These are phyloP conservation scores for Flexamia atlantica DNA, from an alignment of 2,888 invertebrate genomes.

Conservation along the genomic window DNA sequence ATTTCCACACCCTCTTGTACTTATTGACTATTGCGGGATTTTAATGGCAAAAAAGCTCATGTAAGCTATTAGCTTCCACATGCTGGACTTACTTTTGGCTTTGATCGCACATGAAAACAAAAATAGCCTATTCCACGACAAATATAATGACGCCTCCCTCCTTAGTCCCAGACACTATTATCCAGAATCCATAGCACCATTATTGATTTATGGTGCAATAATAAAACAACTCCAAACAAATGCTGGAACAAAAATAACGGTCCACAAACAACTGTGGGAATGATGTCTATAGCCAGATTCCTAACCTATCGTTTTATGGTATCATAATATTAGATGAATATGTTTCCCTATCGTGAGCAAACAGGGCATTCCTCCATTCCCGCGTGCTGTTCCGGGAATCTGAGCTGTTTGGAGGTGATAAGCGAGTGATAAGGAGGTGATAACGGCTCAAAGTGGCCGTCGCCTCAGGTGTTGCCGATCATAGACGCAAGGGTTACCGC, in stretches of 20 bases:
- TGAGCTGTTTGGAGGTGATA: slow-evolving; percentile 33
- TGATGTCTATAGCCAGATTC: slow-evolving; percentile 32
- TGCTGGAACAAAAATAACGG: background rate
- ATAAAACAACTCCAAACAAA: no score
- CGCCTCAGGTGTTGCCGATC: slow-evolving; percentile 16
- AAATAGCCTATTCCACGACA: no score
- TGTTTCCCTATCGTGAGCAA: slow-evolving; percentile 55
- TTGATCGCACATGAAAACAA: no score
- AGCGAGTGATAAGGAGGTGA: slow-evolving; percentile 23
- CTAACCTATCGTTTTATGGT: slow-evolving; percentile 56
- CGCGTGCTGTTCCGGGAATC: slow-evolving; percentile 31
- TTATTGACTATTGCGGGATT: no score
- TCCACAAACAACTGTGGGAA: slow-evolving; percentile 14
- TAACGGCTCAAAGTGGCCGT: slow-evolving; percentile 27
- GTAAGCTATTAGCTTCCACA: no score
- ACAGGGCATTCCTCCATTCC: slow-evolving; percentile 22
- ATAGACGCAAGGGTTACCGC: background rate
- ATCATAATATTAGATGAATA: slow-evolving; percentile 54
- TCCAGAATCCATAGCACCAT: no score
- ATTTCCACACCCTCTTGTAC: no score
- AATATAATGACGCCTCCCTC: no score
- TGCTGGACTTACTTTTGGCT: no score
- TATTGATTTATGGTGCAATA: no score
- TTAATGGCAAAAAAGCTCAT: no score
- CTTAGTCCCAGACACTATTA: no score